Evolutionary conservation across 2,797 vertebrate species (phyloP), one percentile per base, ranked within the genome.

Genomic region (Decapterus maruadsi): DNA sequence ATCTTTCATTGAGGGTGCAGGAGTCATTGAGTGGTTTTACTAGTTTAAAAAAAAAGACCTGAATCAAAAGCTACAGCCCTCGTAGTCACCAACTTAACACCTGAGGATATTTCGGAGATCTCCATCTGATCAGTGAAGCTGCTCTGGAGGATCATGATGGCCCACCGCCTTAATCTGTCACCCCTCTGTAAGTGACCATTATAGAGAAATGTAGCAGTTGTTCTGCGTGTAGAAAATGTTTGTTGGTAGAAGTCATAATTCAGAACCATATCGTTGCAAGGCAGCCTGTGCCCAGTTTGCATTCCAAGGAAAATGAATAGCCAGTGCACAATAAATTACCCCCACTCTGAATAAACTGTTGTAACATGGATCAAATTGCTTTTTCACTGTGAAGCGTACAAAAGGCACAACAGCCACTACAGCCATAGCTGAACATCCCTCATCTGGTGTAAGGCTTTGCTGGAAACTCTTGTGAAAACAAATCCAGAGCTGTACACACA

Each of bases 291-390:
- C 77, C 66, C 73, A 8, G 71, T 85, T 90, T 85, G 77, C 85
- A 87, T 90, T 91, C 87, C 78, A 78, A 85, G 77, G 79, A 89
- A 88, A 88, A 90, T 82, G 81, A 78, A 89, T 83, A 87, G 84
- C 80, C 82, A 67, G 82, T 17, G 43, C 38, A 74, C 75, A 80
- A 89, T 88, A 88, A 91, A 93, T 90, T 68, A 89, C 82, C 82
- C 70, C 76, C 77, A 71, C 80, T 88, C 80, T 76, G 74, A 84
- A 86, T 84, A 80, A 92, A 91, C 69, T 82, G 75, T 77, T 85
- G 76, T 85, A 89, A 89, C 75, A 79, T 74, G 78, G 85, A 88
- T 90, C 88, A 88, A 90, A 89, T 87, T 78, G 84, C 77, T 85
- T 85, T 89, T 86, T 84, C 68, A 67, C 83, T 85, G 69, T 22